Base-by-base conservation (phyloP, 2,888 invertebrate genomes). In the Drosophila colorata region DNA sequence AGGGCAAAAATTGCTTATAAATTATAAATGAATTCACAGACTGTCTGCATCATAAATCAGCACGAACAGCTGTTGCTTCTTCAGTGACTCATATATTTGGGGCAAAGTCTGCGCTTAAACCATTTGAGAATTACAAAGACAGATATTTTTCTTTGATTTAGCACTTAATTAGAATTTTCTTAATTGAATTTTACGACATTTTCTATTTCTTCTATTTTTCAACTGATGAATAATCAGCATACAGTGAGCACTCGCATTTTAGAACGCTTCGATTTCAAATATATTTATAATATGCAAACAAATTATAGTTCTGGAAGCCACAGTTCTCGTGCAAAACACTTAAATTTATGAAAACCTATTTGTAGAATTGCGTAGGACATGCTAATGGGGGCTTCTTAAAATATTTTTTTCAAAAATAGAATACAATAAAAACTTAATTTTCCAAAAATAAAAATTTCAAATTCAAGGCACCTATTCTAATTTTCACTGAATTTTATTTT, bases 31-130 rank as follows among this genome's bases (percentile, higher is more conserved):
- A 33, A 13, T 16, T 18, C 31, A 33, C 4, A 18, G 5, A 23
- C 20, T n/a, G 40, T 31, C 31, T 33, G 53, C 31, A 35, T 18
- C 7, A 18, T 25, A 23, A 40, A 25, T n/a, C 33, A 46, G 3
- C 44, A 7, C 5, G 8, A 46, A 46, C 46, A 65, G 52, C 52
- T 65, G 65, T 40, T 38, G 43, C 37, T 33, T 16, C n/a, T 44
- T 31, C 20, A 20, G 11, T 25, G 52, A 28, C 16, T 16, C 38
- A 51, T 2, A 16, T 38, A 25, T 51, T 0, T 16, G 3, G 7
- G 5, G 3, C 20, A 20, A 13, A 11, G 20, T 16, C 31, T 23
- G 23, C 20, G 41, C 43, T 43, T 20, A 6, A 43, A 43, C n/a
- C 13, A 1, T 20, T 20, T 43, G 43, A 43, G 43, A 23, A 14